Base-by-base conservation (phyloP, 2,888 invertebrate species). In the Tiliacea citrago region DNA sequence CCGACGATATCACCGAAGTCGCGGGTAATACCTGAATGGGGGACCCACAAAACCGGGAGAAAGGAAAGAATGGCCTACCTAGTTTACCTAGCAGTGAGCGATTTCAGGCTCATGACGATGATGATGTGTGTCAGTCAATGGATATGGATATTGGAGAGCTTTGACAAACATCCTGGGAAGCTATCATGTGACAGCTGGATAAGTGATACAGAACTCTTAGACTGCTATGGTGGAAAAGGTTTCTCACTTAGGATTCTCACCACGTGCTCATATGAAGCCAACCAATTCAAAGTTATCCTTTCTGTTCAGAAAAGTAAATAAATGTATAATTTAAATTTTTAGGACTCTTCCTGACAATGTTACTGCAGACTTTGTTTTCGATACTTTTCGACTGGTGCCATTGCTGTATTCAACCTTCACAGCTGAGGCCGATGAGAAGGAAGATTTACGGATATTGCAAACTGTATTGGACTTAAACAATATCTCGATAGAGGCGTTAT, bases 401-500 rank as follows among this genome's bases (percentile, higher is more conserved):
- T 82, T 95, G 6, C 73, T 96, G 53, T 93, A 94, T 80, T 91
- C 94, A 0, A 82, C 91, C 10, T 90, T 89, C 49, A 63, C 71
- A 9, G 78, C 92, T 0, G 84, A 85, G 2, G 55, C 79, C 0
- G 76, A 87, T 6, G 92, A 94, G 69, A 93, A 89, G 79, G 78
- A 85, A 13, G 85, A 91, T 39, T 86, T 96, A 9, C 18, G 71
- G 0, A 73, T 68, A 16, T 83, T 96, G 8, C 96, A 96, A 84
- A 81, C 85, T 2, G 87, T 95, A 39, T 83, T 96, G 75, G 94
- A 96, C 47, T 73, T 91, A 1, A 96, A 96, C 78, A 90, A 92
- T 24, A 90, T 96, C 4, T 81, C 92, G 0, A 85, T 95, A 9
- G 90, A 92, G 3, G 47, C 68, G 0, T 84, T 96, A 45, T 93